Conservation (phyloP, 92 coral and sea anemone genomes). For the Palythoa caribaeorum region DNA sequence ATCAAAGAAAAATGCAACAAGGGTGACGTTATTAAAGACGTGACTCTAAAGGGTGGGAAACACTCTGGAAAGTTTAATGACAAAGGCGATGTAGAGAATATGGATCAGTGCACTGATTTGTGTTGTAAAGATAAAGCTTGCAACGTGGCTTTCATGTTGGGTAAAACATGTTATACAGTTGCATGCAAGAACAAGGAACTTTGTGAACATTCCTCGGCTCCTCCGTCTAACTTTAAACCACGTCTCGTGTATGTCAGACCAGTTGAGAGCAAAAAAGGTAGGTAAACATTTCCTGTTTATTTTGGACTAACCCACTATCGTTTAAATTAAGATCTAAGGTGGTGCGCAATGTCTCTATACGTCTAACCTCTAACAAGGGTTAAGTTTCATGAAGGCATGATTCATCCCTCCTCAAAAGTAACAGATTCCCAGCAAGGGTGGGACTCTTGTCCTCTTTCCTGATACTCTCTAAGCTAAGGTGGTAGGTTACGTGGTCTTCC, state of each 20-base stretch:
- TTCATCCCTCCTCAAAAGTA: too few relatives aligned
- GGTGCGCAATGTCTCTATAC: too few relatives aligned
- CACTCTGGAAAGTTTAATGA: slow-evolving; percentile 91
- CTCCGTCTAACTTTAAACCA: slow-evolving; percentile 92
- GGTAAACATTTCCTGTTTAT: not conserved
- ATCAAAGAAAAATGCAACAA: slow-evolving; percentile 70
- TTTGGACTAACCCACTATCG: too few relatives aligned
- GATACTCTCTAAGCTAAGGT: too few relatives aligned
- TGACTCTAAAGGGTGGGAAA: slow-evolving; percentile 95
- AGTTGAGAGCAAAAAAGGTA: slow-evolving; percentile 72
- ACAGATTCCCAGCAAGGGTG: too few relatives aligned
- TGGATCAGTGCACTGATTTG: slow-evolving; percentile 85
- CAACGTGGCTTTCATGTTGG: slow-evolving; percentile 92
- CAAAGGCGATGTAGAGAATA: slow-evolving; percentile 89
- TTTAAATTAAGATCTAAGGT: too few relatives aligned
- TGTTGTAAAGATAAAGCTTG: slow-evolving; percentile 86
- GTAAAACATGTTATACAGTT: slow-evolving; percentile 94
- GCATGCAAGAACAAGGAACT: slow-evolving; percentile 91
- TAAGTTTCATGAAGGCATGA: too few relatives aligned
- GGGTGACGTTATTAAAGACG: slow-evolving; percentile 82
- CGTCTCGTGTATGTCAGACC: slow-evolving; percentile 90
- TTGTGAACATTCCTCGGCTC: slow-evolving; percentile 94
- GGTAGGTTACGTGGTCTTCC: too few relatives aligned
- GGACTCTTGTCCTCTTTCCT: too few relatives aligned
- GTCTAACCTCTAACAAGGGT: too few relatives aligned